A percentile compares a stretch with the other conserved stretches of the same genome.
Conservation (phyloP, 2,888 invertebrate genomes). For the Cotesia congregata region DNA sequence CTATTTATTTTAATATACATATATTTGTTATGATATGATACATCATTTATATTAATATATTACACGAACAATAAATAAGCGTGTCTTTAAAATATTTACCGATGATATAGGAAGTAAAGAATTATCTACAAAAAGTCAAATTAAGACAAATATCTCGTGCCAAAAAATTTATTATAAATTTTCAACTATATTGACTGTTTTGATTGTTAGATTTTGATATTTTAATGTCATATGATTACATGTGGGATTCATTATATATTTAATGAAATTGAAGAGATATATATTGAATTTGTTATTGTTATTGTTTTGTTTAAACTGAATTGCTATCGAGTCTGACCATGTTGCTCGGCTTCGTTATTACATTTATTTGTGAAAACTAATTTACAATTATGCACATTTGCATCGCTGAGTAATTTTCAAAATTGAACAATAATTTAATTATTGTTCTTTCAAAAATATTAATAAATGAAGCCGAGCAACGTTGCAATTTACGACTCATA, state of each 20-base stretch:
- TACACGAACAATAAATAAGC: constrained; percentile 21
- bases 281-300: constrained; percentile 64
- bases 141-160: constrained; percentile 28
- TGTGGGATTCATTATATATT: constrained; percentile 24
- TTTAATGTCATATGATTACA: constrained; percentile 24
- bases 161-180: constrained; percentile 31
- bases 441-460: constrained; percentile 20
- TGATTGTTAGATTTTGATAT: constrained; percentile 17
- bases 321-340: constrained; percentile 55
- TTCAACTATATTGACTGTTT: constrained; percentile 13
- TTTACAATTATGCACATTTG: constrained; percentile 11
- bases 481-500: constrained; percentile 56
- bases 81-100: constrained; percentile 6
- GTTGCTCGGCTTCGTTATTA: constrained; percentile 63
- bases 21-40: constrained; percentile 36
- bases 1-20: constrained; percentile 49
- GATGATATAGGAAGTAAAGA: neutral
- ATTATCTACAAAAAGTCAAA: neutral
- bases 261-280: constrained; percentile 45
- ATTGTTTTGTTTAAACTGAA: constrained; percentile 66
- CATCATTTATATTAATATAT: constrained; percentile 35
- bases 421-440: constrained; percentile 11
- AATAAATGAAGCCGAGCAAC: constrained; percentile 61
- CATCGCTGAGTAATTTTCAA: neutral
- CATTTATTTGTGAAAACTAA: constrained; percentile 18